Evolutionary conservation across 2,113 vertebrate genomes (phyloP).

Genomic region (Phoxinus phoxinus): DNA sequence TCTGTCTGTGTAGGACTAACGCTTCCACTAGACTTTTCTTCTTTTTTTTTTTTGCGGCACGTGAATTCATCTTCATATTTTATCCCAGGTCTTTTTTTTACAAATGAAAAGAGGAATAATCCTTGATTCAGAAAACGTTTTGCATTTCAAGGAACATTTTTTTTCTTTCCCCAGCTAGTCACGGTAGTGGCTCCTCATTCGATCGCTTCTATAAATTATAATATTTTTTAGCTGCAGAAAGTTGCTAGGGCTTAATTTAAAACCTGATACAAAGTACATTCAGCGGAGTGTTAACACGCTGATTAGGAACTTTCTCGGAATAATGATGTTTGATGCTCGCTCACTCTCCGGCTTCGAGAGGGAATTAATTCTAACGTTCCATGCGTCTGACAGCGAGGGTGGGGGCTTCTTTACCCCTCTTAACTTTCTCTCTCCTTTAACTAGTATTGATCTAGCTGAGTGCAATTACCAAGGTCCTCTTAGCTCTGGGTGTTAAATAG

Average conservation of each 20-base stretch:
- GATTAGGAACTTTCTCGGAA: conserved; percentile 72
- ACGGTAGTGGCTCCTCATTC: conserved; percentile 64
- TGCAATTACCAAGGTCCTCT: conserved; percentile 58
- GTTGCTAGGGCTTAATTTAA: conserved; percentile 71
- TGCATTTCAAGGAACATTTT: conserved; percentile 81
- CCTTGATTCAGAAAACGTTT: conserved; percentile 79
- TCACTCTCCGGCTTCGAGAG: conserved; percentile 52
- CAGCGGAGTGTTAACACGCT: conserved; percentile 74
- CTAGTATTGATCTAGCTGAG: conserved; percentile 66
- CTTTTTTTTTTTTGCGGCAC: conserved; percentile 61
- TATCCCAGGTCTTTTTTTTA: conserved; percentile 71
- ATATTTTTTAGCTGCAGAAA: conserved; percentile 69
- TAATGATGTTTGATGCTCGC: conserved; percentile 71
- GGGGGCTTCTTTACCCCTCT: conserved; percentile 46
- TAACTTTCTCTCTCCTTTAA: conserved; percentile 55
- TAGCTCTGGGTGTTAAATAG: conserved; percentile 55
- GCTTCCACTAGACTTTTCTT: conserved; percentile 71
- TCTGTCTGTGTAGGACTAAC: conserved; percentile 69
- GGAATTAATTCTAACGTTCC: conserved; percentile 63
- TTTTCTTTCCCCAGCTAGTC: conserved; percentile 54
- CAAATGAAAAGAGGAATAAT: conserved; percentile 75
- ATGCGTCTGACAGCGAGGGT: conserved; percentile 53
- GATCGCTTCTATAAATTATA: conserved; percentile 77
- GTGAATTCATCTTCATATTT: conserved; percentile 82
- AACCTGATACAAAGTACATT: conserved; percentile 66